Percentiles rank a stretch among this genome's conserved stretches.
These are phyloP conservation scores for Enteromius thamalakanensis DNA, from an alignment of 2,797 vertebrate species.

Conservation along the genomic window DNA sequence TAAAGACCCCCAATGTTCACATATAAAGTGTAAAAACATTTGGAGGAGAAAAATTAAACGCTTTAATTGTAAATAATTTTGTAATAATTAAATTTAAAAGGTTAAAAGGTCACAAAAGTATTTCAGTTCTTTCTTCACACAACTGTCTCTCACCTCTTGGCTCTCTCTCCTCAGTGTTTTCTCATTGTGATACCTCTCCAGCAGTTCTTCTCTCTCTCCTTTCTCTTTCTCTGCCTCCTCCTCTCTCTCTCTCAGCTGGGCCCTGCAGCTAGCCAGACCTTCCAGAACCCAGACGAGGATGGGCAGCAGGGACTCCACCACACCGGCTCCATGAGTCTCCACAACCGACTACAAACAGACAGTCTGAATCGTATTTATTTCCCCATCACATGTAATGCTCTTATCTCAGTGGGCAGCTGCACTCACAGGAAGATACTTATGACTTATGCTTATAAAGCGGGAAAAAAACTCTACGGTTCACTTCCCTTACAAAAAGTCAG, in stretches of 20 bases:
- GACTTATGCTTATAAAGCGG: constrained; percentile 11
- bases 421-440: constrained; percentile 41
- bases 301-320: constrained; percentile 82
- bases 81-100: neutral
- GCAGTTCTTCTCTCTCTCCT: constrained; percentile 72
- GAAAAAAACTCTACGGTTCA: constrained; percentile 17
- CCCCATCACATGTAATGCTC: neutral
- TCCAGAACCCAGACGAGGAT: constrained; percentile 83
- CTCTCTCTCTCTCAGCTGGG: constrained; percentile 77
- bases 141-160: constrained; percentile 74
- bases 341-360: constrained; percentile 71
- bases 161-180: constrained; percentile 75
- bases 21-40: too few relatives aligned
- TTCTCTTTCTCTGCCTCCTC: constrained; percentile 76
- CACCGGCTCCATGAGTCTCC: constrained; percentile 77
- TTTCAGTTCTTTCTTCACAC: neutral
- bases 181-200: constrained; percentile 77
- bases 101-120: neutral
- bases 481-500: constrained; percentile 47
- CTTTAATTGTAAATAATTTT: neutral
- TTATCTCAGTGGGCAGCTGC: constrained; percentile 49
- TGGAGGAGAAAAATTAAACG: too few relatives aligned
- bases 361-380: neutral
- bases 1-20: neutral
- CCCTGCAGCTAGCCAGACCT: constrained; percentile 77